phyloP scores from a whole-genome alignment of 2,113 vertebrate species.

The Panurus biarmicus region DNA sequence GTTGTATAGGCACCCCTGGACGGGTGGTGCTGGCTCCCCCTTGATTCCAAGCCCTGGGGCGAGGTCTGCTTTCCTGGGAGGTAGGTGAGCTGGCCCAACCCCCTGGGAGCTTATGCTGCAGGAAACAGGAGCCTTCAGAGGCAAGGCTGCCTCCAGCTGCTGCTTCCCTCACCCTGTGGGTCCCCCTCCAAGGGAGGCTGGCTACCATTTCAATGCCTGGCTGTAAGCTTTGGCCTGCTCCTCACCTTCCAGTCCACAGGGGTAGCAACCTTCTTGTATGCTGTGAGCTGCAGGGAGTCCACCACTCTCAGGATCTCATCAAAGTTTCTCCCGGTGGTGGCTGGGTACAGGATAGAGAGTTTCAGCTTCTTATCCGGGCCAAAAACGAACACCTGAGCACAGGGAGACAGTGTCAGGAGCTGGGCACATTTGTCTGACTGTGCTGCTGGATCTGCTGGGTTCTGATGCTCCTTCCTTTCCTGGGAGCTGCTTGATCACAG shows the following conservation, averaged over 20 bases:
- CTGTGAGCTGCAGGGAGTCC: slow-evolving; percentile 92
- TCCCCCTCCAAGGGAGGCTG: neutral
- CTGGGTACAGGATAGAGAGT: slow-evolving; percentile 95
- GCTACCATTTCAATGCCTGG: neutral
- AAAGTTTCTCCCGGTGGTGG: slow-evolving; percentile 95
- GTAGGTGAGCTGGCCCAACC: neutral
- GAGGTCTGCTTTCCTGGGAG: neutral
- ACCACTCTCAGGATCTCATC: slow-evolving; percentile 89
- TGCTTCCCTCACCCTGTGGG: neutral
- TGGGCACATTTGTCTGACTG: neutral
- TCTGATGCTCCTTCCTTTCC: neutral
- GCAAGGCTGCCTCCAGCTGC: neutral
- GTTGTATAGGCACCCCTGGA: neutral
- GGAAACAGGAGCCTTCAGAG: neutral
- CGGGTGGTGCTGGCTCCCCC: neutral
- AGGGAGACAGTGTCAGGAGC: neutral
- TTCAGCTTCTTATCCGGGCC: slow-evolving; percentile 96
- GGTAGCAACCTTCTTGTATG: slow-evolving; percentile 87
- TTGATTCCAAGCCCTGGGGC: neutral
- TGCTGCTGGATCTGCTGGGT: neutral
- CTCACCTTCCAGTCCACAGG: slow-evolving; percentile 97
- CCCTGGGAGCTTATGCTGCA: neutral
- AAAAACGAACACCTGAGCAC: slow-evolving; percentile 86
- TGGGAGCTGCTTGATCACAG: neutral
- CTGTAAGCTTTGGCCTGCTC: neutral